phyloP scores from a whole-genome alignment of 2,113 vertebrate genomes.

The Telmatochromis brachygnathus region DNA sequence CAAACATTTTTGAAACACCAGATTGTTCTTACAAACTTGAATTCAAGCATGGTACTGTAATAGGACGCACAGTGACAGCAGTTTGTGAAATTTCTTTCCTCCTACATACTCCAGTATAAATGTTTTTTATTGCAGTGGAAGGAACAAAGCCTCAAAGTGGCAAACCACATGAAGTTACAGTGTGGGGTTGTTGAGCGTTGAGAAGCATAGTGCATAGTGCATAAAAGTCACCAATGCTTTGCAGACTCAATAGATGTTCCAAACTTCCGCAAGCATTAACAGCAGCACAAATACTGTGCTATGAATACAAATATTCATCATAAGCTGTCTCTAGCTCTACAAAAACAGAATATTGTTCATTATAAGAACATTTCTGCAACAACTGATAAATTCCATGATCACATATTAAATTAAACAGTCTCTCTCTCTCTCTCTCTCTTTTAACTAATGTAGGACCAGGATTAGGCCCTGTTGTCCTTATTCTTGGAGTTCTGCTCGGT shows the following conservation, averaged over 20 bases:
- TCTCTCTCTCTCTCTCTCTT: accelerated
- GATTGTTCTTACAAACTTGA: not conserved
- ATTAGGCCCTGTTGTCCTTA: not conserved
- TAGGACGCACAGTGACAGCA: accelerated
- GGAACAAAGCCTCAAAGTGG: not conserved
- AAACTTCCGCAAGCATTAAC: accelerated
- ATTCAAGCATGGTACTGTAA: accelerated
- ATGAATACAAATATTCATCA: not conserved
- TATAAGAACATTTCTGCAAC: not conserved
- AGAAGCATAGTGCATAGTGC: not conserved
- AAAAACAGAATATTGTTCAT: accelerated
- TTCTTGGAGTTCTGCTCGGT: not conserved
- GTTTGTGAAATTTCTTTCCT: not conserved
- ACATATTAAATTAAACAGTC: not conserved
- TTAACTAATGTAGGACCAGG: not conserved
- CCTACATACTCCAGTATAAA: not conserved
- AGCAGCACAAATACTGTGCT: not conserved
- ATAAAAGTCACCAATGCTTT: not conserved
- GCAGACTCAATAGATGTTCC: not conserved
- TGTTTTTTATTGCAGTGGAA: not conserved
- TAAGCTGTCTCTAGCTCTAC: not conserved
- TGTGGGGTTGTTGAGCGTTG: not conserved
- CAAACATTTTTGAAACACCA: not conserved
- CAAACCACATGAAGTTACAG: not conserved
- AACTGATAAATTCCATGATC: accelerated